A percentile compares a stretch with the other conserved stretches of the same genome.
phyloP scores from a whole-genome alignment of 2,797 vertebrate genomes.

The Geotria australis region DNA sequence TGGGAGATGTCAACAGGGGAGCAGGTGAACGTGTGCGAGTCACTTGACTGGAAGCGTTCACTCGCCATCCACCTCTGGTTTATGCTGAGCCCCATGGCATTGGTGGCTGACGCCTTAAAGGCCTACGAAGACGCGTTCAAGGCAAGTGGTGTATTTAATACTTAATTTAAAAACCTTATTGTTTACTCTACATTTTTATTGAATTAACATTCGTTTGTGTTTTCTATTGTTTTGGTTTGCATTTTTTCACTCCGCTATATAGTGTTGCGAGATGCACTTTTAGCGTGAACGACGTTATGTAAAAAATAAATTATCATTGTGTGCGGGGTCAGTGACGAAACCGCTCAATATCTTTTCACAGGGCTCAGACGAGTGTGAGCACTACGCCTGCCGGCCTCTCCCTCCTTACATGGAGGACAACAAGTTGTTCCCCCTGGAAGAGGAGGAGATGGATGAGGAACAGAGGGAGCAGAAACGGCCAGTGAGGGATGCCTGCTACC shows the following conservation, averaged over 20 bases:
- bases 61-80: conserved; percentile 72
- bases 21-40: conserved; percentile 35
- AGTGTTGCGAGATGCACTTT: too few species aligned
- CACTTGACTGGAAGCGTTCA: conserved; percentile 71
- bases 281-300: too few species aligned
- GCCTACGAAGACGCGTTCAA: conserved; percentile 51
- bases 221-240: too few species aligned
- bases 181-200: too few species aligned
- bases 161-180: too few species aligned
- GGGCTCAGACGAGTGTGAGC: conserved; percentile 24
- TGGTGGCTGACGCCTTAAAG: conserved; percentile 38
- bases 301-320: too few species aligned
- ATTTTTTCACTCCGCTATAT: too few species aligned
- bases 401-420: conserved; percentile 40
- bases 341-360: conserved; percentile 5
- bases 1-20: conserved; percentile 42
- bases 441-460: conserved; percentile 9
- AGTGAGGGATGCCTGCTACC: conserved; percentile 56
- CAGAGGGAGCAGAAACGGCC: conserved; percentile 6
- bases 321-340: too few species aligned
- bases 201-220: too few species aligned
- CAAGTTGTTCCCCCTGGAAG: conserved; percentile 8
- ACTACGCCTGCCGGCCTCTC: conserved; percentile 42
- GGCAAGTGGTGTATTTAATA: conserved; percentile 18
- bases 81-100: conserved; percentile 59